Evolutionary conservation across 2,113 vertebrate genomes (phyloP).

Genomic region (Phylloscopus whistleri): DNA sequence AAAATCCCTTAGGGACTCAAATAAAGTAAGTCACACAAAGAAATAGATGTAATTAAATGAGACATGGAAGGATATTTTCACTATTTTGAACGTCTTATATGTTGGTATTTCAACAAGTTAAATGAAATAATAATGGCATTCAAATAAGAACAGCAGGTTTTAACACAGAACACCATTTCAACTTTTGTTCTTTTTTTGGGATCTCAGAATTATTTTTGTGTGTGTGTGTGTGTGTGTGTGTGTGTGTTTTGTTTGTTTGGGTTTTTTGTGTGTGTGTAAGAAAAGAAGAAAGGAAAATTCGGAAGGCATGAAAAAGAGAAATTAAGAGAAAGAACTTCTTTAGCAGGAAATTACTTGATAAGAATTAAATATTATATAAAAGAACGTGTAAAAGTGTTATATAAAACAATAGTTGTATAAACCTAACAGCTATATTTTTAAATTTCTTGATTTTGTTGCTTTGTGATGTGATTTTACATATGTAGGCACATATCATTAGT

Average conservation of each 20-base stretch:
- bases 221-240: no score
- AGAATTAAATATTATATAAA: not conserved
- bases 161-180: not conserved
- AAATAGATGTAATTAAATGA: not conserved
- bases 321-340: not conserved
- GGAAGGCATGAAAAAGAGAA: not conserved
- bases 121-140: not conserved
- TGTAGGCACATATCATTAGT: not conserved
- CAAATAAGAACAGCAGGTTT: not conserved
- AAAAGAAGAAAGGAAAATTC: not conserved
- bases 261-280: not conserved
- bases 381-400: not conserved
- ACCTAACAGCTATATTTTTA: not conserved
- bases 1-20: not conserved
- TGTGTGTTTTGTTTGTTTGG: no score
- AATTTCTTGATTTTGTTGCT: not conserved
- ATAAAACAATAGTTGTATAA: not conserved
- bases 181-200: not conserved
- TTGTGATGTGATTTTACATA: fast-evolving
- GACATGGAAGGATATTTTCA: not conserved
- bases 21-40: not conserved
- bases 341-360: not conserved
- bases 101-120: not conserved
- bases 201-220: fast-evolving
- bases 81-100: not conserved